Conservation (phyloP, 2,888 invertebrate species). For the Meteorus colon region DNA sequence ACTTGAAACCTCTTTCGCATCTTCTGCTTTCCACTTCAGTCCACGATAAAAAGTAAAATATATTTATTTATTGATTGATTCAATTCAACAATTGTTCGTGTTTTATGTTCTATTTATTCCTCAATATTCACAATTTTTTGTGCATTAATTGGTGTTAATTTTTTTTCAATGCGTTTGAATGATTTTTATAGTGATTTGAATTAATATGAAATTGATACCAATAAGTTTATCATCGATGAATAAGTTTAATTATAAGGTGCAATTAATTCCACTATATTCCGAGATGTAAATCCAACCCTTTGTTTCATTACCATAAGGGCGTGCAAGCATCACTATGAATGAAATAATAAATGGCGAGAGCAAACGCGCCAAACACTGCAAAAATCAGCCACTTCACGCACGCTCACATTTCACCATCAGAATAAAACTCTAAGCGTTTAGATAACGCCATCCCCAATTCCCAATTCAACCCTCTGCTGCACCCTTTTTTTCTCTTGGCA, state of each 20-base stretch:
- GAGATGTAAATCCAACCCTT: background rate
- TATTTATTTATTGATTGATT: too few species aligned
- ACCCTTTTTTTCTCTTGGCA: conserved; percentile 19
- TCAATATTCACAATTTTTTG: too few species aligned
- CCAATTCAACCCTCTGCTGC: conserved; percentile 18
- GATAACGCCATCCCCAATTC: conserved; percentile 59
- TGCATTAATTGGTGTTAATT: too few species aligned
- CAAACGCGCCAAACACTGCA: conserved; percentile 31
- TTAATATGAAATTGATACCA: too few species aligned
- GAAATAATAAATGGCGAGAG: conserved; percentile 48
- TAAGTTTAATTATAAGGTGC: too few species aligned
- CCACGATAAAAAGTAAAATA: too few species aligned
- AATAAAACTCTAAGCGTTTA: conserved; percentile 65
- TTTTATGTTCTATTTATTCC: too few species aligned
- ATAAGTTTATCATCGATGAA: too few species aligned
- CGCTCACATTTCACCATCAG: conserved; percentile 26
- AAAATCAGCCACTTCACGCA: conserved; percentile 17
- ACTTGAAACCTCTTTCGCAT: conserved; percentile 1
- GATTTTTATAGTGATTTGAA: too few species aligned
- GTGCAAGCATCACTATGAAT: conserved; percentile 43
- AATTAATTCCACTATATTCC: too few species aligned
- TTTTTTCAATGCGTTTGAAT: too few species aligned
- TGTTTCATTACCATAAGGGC: conserved; percentile 43
- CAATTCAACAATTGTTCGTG: too few species aligned
- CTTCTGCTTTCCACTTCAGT: conserved; percentile 16